Evolutionary conservation across 2,113 vertebrate species (phyloP), one percentile per base, ranked within the genome.

Genomic region (Grantiella picta): DNA sequence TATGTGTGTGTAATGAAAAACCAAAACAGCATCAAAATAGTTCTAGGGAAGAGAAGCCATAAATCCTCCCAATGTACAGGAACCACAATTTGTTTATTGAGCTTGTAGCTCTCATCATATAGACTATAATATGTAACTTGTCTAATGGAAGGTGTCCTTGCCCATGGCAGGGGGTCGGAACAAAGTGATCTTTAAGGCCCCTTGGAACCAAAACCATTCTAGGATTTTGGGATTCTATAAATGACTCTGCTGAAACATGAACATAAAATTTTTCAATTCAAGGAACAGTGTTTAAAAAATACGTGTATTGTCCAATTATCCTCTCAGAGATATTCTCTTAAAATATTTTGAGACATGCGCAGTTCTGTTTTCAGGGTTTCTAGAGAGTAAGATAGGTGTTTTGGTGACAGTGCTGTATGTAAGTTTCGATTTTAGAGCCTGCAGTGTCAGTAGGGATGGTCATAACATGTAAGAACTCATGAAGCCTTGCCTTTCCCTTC

Each of bases 381-480:
- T 72, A 10, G 57, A 56, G 81, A 63, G 54, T 0, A 2, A 80
- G n/a, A 12, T 8, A 15, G 20, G 35, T 53, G 25, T 28, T 88
- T 56, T 42, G 38, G 47, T 9, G 5, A 28, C 10, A n/a, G 3
- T 21, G 10, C 17, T 25, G 5, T 20, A 5, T 24, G 27, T 36
- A 64, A 77, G 33, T 73, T 10, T 21, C 1, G 5, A 0, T 40
- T 53, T 54, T n/a, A n/a, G 35, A 25, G 33, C 7, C 45, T 38
- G 19, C 1, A 5, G n/a, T n/a, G 10, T 44, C 45, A 21, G 25
- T 33, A 33, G 21, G 52, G 21, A 5, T n/a, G 35, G 13, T 23
- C 2, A 0, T 2, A 7, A 52, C 1, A 1, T 6, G 13, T 11
- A 50, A 56, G 7, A 20, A 3, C n/a, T 50, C 29, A 8, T 11